phyloP scores from a whole-genome alignment of 2,888 invertebrate genomes.

The Cecidostiba fungosa region DNA sequence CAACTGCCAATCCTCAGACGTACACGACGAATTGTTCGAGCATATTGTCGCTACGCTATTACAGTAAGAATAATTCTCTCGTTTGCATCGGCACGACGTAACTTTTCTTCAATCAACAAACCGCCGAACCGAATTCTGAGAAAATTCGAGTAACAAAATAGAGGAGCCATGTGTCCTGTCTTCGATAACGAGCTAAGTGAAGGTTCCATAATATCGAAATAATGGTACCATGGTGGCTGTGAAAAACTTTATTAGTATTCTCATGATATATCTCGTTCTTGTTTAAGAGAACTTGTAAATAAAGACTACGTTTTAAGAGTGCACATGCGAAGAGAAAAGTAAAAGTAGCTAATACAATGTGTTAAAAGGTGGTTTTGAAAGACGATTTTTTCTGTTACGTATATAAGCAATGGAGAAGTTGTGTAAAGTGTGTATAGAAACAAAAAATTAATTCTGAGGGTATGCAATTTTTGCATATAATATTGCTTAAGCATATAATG shows the following conservation, averaged over 20 bases:
- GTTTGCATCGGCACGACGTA: constrained; percentile 77
- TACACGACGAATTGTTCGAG: constrained; percentile 77
- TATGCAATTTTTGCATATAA: not conserved
- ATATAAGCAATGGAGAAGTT: constrained; percentile 27
- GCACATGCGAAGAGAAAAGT: constrained; percentile 35
- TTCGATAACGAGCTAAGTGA: constrained; percentile 64
- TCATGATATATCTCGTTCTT: constrained; percentile 43
- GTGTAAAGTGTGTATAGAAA: constrained; percentile 15
- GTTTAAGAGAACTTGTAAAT: constrained; percentile 49
- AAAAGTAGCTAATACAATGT: constrained; percentile 18
- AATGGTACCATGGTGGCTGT: constrained; percentile 73
- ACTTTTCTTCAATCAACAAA: constrained; percentile 42
- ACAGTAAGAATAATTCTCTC: constrained; percentile 76
- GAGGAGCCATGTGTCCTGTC: constrained; percentile 57
- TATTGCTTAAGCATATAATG: not conserved
- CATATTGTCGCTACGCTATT: constrained; percentile 77
- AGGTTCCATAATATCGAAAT: constrained; percentile 65
- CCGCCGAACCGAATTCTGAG: constrained; percentile 26
- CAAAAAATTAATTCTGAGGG: not conserved
- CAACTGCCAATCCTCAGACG: constrained; percentile 72
- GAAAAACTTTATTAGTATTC: constrained; percentile 67
- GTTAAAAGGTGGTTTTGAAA: constrained; percentile 22
- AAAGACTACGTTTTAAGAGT: constrained; percentile 30
- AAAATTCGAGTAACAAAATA: constrained; percentile 57
- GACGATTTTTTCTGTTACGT: constrained; percentile 25